Evolutionary conservation across 2,113 vertebrate genomes (phyloP), one percentile per base, ranked within the genome.

Genomic region (Paramormyrops kingsleyae): DNA sequence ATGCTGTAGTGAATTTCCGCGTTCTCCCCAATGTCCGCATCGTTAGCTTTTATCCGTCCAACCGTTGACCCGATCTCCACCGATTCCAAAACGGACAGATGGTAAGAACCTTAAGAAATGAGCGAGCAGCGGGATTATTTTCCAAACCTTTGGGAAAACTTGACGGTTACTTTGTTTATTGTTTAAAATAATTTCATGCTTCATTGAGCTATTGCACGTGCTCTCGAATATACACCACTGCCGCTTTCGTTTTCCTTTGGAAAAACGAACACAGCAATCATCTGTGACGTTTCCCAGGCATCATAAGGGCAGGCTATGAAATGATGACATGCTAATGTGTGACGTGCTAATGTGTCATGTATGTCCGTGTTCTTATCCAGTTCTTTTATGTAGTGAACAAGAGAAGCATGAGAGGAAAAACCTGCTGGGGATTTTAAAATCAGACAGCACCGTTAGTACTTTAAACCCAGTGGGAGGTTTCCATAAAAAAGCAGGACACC

Each of bases 11-110:
- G 96, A 94, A 95, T 96, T 88, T 99, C 97, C 0, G 98, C 98
- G 52, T 99, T 99, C 88, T 96, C 95, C 0, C 97, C 98, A 2
- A 97, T 85, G 27, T 99, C 99, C 0, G 97, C 97, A 94, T 99
- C 99, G 44, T 97, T 97, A 2, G 99, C 99, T 95, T 97, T 99
- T 91, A 99, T 98, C 87, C 97, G 97, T 2, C 98, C 99, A 21
- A 99, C 96, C 4, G 95, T 93, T 0, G 97, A 97, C 77, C 98
- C 98, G 6, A 97, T 95, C 70, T 95, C 95, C 0, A 95, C 97
- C 39, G 98, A 97, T 94, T 99, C 99, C 27, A 94, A 93, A 10
- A 96, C 95, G 19, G 92, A 96, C 94, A 99, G 96, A 7, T 97
- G 97, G 91, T 99, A 99, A 3, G 96, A 96, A 94, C 97, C 99